Evolutionary conservation across 2,888 invertebrate genomes (phyloP).

Genomic region (Drosophila falleni): DNA sequence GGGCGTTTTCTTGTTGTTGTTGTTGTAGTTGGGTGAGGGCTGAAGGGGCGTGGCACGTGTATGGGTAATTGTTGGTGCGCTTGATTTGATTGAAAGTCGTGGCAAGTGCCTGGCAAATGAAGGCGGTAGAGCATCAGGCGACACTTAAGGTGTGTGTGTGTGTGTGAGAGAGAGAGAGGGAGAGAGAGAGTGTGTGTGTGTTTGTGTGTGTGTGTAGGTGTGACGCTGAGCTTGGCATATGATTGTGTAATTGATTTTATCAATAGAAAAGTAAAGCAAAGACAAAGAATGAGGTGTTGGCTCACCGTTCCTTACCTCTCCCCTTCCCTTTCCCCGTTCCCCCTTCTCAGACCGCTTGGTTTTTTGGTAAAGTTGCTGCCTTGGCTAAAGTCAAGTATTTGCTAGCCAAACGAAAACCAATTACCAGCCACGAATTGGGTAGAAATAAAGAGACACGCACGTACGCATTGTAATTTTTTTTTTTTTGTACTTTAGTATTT

Average conservation of each 20-base stretch:
- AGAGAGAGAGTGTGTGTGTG: not conserved
- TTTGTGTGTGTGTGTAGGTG: slow-evolving; percentile 31
- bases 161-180: no score
- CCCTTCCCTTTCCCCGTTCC: not conserved
- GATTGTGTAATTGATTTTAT: slow-evolving; percentile 81
- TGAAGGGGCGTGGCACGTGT: slow-evolving; percentile 45
- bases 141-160: not conserved
- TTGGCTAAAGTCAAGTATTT: slow-evolving; percentile 49
- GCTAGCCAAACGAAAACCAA: slow-evolving; percentile 58
- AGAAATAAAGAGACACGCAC: slow-evolving; percentile 57
- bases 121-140: slow-evolving; percentile 26
- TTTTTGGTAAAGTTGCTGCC: slow-evolving; percentile 43
- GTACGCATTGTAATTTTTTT: slow-evolving; percentile 60
- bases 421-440: slow-evolving; percentile 36
- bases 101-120: slow-evolving; percentile 62
- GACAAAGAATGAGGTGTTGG: slow-evolving; percentile 18
- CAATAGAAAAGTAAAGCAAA: slow-evolving; percentile 56
- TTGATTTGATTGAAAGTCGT: slow-evolving; percentile 78
- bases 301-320: no score
- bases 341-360: not conserved
- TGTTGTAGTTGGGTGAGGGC: not conserved
- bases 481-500: slow-evolving; percentile 4
- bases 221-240: slow-evolving; percentile 69
- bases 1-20: slow-evolving; percentile 18
- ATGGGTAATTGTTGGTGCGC: slow-evolving; percentile 74